Conservation (phyloP, 2,888 invertebrate species). For the Coleophora deauratella region DNA sequence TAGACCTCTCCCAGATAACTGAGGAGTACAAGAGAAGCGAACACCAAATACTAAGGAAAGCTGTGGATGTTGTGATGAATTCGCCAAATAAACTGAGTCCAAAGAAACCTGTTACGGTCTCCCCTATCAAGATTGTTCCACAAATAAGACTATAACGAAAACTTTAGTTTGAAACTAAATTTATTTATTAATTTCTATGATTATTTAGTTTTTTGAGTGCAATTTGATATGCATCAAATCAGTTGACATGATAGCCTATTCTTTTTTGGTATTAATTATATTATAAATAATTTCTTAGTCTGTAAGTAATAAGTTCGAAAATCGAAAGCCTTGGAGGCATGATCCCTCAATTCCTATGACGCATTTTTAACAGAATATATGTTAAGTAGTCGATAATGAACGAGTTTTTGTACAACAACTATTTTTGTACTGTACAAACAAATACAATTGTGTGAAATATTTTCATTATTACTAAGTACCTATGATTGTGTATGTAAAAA, state of each 20-base stretch:
- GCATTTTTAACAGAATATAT: conserved; percentile 3
- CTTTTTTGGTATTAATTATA: conserved; percentile 3
- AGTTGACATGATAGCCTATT: neutral
- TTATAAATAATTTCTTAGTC: conserved; percentile 13
- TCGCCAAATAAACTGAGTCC: conserved; percentile 63
- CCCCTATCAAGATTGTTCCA: conserved; percentile 55
- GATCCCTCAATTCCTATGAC: conserved; percentile 3
- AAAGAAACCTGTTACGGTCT: conserved; percentile 55
- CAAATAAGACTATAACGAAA: conserved; percentile 48
- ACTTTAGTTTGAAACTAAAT: conserved; percentile 15
- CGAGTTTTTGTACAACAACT: too few species aligned
- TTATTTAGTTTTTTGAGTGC: conserved; percentile 2
- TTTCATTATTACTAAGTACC: too few species aligned
- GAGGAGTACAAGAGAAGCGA: conserved; percentile 78
- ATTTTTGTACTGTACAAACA: too few species aligned
- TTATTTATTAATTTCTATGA: conserved; percentile 10
- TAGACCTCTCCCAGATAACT: conserved; percentile 77
- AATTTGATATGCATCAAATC: conserved; percentile 4
- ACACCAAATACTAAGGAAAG: conserved; percentile 59
- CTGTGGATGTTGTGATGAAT: conserved; percentile 64
- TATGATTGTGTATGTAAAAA: too few species aligned
- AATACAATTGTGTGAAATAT: too few species aligned
- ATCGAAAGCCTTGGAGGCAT: too few species aligned
- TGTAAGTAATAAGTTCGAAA: conserved; percentile 14
- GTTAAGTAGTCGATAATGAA: neutral